Evolutionary conservation across 2,797 vertebrate genomes (phyloP).

Genomic region (Leuciscus waleckii): DNA sequence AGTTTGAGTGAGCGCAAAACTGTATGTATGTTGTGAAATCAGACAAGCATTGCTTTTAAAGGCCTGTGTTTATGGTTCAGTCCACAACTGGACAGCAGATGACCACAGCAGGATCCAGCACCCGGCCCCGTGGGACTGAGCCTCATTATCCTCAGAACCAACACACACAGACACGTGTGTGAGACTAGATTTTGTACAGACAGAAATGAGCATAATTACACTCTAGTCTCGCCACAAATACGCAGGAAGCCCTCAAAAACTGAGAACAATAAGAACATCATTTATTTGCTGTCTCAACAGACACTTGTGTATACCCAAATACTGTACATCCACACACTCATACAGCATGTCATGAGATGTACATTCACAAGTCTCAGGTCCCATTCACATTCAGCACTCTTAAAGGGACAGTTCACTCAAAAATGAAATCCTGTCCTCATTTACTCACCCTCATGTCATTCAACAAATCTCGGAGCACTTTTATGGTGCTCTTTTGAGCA

Average conservation of each 20-base stretch:
- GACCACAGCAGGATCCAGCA: conserved; percentile 56
- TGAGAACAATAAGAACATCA: conserved; percentile 54
- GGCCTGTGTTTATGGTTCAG: conserved; percentile 49
- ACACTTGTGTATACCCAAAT: neutral
- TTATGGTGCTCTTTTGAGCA: neutral
- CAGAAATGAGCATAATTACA: conserved; percentile 66
- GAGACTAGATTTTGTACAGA: conserved; percentile 45
- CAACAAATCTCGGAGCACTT: neutral
- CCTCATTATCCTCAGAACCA: conserved; percentile 34
- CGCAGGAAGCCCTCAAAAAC: conserved; percentile 61
- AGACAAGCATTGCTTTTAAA: conserved; percentile 20
- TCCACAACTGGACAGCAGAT: conserved; percentile 55
- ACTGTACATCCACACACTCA: conserved; percentile 16
- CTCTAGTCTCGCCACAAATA: conserved; percentile 69
- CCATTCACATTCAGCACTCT: conserved; percentile 12
- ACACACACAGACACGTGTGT: conserved; percentile 33
- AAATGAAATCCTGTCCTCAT: neutral
- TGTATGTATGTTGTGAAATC: conserved; percentile 20
- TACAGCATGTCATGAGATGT: neutral
- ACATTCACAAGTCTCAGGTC: neutral
- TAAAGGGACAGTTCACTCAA: conserved; percentile 11
- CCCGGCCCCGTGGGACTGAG: conserved; percentile 33
- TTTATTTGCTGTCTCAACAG: conserved; percentile 32
- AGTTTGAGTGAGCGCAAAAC: neutral
- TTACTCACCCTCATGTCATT: neutral